Conservation (phyloP, 1,140 invertebrate genomes). For the Watersipora subatra region DNA sequence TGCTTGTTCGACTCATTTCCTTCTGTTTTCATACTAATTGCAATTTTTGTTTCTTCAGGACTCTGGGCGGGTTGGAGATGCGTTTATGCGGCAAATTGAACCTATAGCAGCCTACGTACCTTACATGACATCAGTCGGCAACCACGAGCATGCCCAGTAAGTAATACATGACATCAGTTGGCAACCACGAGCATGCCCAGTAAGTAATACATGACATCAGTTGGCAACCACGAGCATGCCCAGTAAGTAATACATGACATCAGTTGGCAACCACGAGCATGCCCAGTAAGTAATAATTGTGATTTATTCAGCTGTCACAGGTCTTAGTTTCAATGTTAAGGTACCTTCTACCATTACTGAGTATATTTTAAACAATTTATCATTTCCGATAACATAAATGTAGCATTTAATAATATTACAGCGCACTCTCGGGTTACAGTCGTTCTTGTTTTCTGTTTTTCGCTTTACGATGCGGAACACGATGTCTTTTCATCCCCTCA, state of each 20-base stretch:
- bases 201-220: slow-evolving; percentile 40
- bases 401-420: no score
- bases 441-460: no score
- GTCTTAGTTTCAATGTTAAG: background rate
- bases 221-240: slow-evolving; percentile 18
- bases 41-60: no score
- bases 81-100: slow-evolving; percentile 37
- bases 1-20: no score
- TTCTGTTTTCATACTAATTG: no score
- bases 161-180: slow-evolving; percentile 40
- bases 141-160: slow-evolving; percentile 36
- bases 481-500: no score
- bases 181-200: slow-evolving; percentile 37
- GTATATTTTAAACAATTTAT: background rate
- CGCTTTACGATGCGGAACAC: no score
- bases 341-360: background rate
- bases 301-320: background rate
- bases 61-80: slow-evolving; percentile 30
- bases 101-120: slow-evolving; percentile 32
- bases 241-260: slow-evolving; percentile 33
- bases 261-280: slow-evolving; percentile 22
- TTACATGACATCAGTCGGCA: slow-evolving; percentile 40
- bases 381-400: background rate
- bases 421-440: no score
- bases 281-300: background rate